phyloP scores from a whole-genome alignment of 2,888 invertebrate species.

The Xestia xanthographa region DNA sequence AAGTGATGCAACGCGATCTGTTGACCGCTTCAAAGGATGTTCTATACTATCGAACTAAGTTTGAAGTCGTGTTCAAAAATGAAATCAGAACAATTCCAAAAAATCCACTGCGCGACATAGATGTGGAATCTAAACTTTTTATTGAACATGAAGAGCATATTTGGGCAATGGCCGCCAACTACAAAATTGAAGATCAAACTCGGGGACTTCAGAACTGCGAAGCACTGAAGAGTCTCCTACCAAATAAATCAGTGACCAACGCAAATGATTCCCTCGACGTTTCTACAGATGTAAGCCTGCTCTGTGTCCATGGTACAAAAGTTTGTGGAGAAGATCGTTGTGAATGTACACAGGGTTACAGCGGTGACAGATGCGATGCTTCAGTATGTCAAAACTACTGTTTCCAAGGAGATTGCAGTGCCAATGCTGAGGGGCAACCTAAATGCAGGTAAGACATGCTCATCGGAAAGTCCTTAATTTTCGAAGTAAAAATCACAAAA shows the following conservation, averaged over 20 bases:
- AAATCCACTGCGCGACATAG: background rate
- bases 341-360: slow-evolving; percentile 6
- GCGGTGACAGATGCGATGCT: background rate
- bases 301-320: slow-evolving; percentile 5
- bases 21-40: slow-evolving; percentile 8
- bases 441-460: slow-evolving; percentile 8
- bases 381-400: slow-evolving; percentile 10
- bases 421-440: background rate
- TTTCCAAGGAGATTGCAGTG: background rate
- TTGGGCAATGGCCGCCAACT: slow-evolving; percentile 1
- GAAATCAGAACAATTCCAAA: slow-evolving; percentile 7
- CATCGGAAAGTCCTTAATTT: too few relatives aligned
- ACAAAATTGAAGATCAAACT: background rate
- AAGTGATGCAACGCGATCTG: background rate
- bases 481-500: too few relatives aligned
- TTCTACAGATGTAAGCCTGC: background rate
- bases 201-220: background rate
- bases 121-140: background rate
- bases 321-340: background rate
- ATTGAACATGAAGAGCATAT: slow-evolving; percentile 1
- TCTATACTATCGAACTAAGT: background rate
- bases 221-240: background rate
- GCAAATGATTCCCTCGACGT: too few relatives aligned
- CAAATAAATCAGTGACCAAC: background rate
- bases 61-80: background rate